Percentiles rank a stretch among this genome's conserved stretches.
These are phyloP conservation scores for Hetaerina titia DNA, from an alignment of 2,888 invertebrate genomes.

Conservation along the genomic window DNA sequence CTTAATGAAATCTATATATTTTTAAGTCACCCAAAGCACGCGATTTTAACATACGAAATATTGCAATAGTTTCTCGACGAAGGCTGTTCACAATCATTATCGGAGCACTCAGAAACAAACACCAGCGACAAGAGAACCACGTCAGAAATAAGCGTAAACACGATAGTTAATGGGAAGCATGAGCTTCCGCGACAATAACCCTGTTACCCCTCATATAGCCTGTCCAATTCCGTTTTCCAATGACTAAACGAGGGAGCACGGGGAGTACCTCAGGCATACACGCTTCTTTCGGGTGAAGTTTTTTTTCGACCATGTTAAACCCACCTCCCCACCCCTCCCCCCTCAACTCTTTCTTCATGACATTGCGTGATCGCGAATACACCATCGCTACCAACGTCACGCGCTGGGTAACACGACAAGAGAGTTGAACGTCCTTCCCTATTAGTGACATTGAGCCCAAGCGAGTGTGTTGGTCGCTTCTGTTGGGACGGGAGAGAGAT, in stretches of 20 bases:
- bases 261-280: no score
- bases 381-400: background rate
- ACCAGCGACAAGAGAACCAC: background rate
- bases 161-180: background rate
- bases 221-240: background rate
- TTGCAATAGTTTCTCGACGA: no score
- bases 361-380: slow-evolving; percentile 38
- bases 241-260: background rate
- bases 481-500: no score
- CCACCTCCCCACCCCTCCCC: background rate
- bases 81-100: no score
- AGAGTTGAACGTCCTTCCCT: slow-evolving; percentile 1
- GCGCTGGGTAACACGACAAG: background rate
- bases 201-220: background rate
- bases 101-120: no score
- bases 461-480: background rate
- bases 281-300: background rate
- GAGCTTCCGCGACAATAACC: background rate
- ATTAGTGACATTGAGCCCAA: background rate
- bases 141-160: background rate
- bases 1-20: no score
- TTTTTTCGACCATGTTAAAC: background rate
- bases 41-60: no score
- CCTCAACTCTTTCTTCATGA: background rate
- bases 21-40: no score